A percentile compares a stretch with the other conserved stretches of the same genome.
phyloP scores from a whole-genome alignment of 2,113 vertebrate genomes.

The Macaca nemestrina region DNA sequence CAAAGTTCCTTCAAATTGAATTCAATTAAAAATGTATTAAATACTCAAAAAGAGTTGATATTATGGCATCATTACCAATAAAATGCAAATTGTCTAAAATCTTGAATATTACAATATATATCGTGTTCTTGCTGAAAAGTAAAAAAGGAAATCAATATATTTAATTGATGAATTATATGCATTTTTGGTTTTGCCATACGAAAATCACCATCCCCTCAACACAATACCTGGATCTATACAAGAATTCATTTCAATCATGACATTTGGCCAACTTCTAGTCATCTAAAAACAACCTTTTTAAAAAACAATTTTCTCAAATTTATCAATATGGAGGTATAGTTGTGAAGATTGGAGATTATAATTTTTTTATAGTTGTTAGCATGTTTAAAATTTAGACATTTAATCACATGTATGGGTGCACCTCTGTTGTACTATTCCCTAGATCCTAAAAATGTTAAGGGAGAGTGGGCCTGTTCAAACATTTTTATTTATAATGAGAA shows the following conservation, averaged over 20 bases:
- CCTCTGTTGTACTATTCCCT: not conserved
- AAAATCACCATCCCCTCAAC: not conserved
- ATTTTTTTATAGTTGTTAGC: not conserved
- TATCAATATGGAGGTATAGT: not conserved
- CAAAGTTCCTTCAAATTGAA: not conserved
- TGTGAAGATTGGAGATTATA: not conserved
- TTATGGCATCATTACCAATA: not conserved
- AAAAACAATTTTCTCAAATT: not conserved
- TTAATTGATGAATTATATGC: not conserved
- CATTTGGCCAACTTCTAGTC: not conserved
- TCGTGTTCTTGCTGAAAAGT: not conserved
- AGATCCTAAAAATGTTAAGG: not conserved
- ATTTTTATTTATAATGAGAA: not conserved
- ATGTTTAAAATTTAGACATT: not conserved
- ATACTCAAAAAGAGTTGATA: not conserved
- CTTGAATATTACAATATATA: not conserved
- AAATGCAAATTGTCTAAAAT: not conserved
- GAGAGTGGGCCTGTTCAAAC: not conserved
- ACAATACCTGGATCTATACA: not conserved
- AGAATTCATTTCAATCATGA: not conserved
- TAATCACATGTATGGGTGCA: not conserved
- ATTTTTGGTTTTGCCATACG: not conserved
- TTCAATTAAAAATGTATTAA: constrained; percentile 9
- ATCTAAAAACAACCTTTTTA: not conserved
- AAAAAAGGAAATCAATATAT: not conserved